Base-by-base conservation (phyloP, 64 coral and sea anemone species). In the Stylophora pistillata region DNA sequence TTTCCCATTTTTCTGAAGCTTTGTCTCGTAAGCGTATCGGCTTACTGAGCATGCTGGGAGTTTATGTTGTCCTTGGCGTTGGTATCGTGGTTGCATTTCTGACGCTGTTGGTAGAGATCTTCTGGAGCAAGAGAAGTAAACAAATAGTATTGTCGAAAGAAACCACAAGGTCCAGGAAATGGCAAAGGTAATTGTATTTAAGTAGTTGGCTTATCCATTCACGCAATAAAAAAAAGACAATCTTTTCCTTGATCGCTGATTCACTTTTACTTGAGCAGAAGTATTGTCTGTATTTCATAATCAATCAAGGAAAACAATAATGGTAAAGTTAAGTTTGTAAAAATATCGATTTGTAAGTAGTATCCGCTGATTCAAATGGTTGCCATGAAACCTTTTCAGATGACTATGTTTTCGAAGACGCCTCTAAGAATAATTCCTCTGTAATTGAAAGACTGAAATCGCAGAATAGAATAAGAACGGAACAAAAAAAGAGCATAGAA, bases 11-110 rank as follows among this genome's bases (percentile, higher is more conserved):
- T 72, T 23, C 17, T 13, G 13, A 7, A 86, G 84, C 28, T n/a
- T 31, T 68, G 26, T 53, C 15, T 1, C 74, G 28, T 16, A 55
- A 78, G 13, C 74, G 77, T 14, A 89, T 89, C 34, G 53, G 15
- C 11, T 28, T 89, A 32, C 53, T 17, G 2, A 89, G 77, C 26
- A 89, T 89, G 87, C 18, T 78, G 74, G 74, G 87, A 53, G 87
- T 89, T 11, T 89, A 78, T 78, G 74, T 55, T 53, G 59, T 89
- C 11, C n/a, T 89, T 16, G 58, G 74, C 27, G 23, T 78, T 55
- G 87, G 87, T 15, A 20, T 89, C 10, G 25, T 78, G 3, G 31
- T 78, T 3, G 34, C 87, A 59, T 71, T 78, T 32, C 33, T 89
- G 21, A 59, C 58, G 33, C 37, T 89, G 25, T 21, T 78, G 1